Percentiles rank a stretch among this genome's conserved stretches.
Conservation (phyloP, 2,113 vertebrate species). For the Pangasianodon gigas region DNA sequence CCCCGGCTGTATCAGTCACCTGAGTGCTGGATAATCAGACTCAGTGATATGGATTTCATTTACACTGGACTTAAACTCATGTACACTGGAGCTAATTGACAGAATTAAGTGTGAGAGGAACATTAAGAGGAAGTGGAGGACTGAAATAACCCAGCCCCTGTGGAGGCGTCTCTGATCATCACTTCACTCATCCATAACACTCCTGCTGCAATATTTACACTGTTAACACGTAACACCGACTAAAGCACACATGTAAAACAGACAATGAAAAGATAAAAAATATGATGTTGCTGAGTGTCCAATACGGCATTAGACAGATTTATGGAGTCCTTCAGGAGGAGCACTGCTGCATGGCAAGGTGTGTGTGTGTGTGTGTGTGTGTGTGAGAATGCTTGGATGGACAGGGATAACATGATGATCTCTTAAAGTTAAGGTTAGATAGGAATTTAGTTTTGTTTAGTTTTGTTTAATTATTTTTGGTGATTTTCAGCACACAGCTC, state of each 20-base stretch:
- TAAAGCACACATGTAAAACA: no score
- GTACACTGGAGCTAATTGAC: conserved; percentile 31
- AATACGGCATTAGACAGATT: no score
- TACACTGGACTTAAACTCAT: conserved; percentile 30
- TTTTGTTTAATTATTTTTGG: neutral
- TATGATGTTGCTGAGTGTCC: no score
- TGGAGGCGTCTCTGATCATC: neutral
- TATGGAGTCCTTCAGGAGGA: no score
- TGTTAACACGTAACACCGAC: neutral
- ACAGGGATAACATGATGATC: neutral
- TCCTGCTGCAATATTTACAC: neutral
- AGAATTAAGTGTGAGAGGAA: conserved; percentile 37
- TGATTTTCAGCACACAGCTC: neutral
- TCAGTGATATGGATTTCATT: conserved; percentile 45
- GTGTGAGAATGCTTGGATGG: no score
- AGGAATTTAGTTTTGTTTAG: no score
- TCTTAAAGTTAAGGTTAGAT: no score
- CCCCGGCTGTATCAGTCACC: conserved; percentile 13
- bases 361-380: neutral
- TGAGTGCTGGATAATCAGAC: neutral
- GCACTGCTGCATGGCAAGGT: no score
- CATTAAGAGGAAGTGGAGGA: neutral
- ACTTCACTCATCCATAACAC: neutral
- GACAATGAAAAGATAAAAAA: no score
- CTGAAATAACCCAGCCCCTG: conserved; percentile 39